These are phyloP conservation scores for Pristionchus pacificus DNA, from an alignment of 1,140 invertebrate genomes.

Conservation along the genomic window DNA sequence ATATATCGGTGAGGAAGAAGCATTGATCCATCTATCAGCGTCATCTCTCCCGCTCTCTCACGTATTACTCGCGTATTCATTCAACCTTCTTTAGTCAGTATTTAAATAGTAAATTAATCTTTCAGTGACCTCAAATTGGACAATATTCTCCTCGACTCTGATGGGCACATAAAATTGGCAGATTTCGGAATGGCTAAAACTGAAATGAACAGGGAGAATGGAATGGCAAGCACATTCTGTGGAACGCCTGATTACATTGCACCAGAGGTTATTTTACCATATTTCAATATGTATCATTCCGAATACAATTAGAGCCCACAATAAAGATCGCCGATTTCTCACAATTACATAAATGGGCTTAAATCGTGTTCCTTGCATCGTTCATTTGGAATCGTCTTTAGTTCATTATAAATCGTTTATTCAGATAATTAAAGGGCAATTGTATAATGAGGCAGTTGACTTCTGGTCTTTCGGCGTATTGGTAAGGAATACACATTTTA, in stretches of 20 bases:
- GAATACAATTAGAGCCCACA: too few relatives aligned
- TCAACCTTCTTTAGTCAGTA: too few relatives aligned
- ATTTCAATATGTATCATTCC: too few relatives aligned
- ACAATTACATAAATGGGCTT: too few relatives aligned
- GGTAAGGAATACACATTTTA: conserved; percentile 62
- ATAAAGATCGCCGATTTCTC: too few relatives aligned
- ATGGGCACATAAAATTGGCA: conserved; percentile 96
- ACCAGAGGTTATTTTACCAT: conserved; percentile 67
- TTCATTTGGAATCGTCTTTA: too few relatives aligned
- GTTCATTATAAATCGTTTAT: conserved; percentile 2
- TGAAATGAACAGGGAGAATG: conserved; percentile 56
- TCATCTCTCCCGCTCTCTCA: too few relatives aligned
- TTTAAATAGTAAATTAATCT: conserved; percentile 27
- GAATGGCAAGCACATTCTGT: conserved; percentile 60
- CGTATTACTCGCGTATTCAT: too few relatives aligned
- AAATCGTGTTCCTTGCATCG: too few relatives aligned
- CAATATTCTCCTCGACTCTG: conserved; percentile 92
- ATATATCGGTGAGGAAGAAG: conserved; percentile 85
- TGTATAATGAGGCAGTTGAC: conserved; percentile 95
- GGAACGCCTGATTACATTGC: conserved; percentile 97
- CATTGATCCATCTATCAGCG: too few relatives aligned
- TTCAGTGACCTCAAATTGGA: conserved; percentile 92
- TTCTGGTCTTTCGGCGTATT: conserved; percentile 92
- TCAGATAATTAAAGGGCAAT: conserved; percentile 83
- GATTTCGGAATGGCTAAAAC: conserved; percentile 88